Base-by-base conservation (phyloP, 2,888 invertebrate species). In the Synergus gifuensis region DNA sequence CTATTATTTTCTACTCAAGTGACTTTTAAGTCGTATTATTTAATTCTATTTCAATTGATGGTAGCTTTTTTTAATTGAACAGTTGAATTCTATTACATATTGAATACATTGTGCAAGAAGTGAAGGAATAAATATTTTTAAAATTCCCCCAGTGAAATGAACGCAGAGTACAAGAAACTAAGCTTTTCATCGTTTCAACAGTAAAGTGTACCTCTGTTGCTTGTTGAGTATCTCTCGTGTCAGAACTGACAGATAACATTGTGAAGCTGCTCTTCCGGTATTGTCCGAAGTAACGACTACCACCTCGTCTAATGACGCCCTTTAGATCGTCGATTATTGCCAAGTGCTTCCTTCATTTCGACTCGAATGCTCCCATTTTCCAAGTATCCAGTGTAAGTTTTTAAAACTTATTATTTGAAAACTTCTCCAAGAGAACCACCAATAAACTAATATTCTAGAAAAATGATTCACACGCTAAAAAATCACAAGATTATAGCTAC, bases 221-320 rank as follows among this genome's bases (percentile, higher is more conserved):
- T 73, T 12, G 36, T 73, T 28, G n/a, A 54, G 73, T 36, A 49
- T 54, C 54, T 73, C 73, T 73, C 36, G 54, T 54, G 73, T 73
- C 54, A 73, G 73, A 73, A 73, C 49, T 54, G 73, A 73, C 73
- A 73, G 73, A 73, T 73, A 73, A 73, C 73, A 73, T 73, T 73
- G 73, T 73, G n/a, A 36, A 36, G n/a, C 36, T 73, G 11, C 49
- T 46, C 69, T 73, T 54, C 54, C 40, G 8, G 54, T 54, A 73
- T 73, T 73, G 54, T 54, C 73, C 49, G 12, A 54, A 8, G 36
- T 73, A 73, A 73, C 49, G 54, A 73, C 73, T 73, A 46, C 46
- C 54, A 36, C n/a, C 16, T 22, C 49, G 28, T 69, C 73, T 73
- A 73, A 73, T 73, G 54, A 73, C 54, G 40, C 54, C 49, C 54